Conservation (phyloP, 2,797 vertebrate species). For the Bradypus variegatus region DNA sequence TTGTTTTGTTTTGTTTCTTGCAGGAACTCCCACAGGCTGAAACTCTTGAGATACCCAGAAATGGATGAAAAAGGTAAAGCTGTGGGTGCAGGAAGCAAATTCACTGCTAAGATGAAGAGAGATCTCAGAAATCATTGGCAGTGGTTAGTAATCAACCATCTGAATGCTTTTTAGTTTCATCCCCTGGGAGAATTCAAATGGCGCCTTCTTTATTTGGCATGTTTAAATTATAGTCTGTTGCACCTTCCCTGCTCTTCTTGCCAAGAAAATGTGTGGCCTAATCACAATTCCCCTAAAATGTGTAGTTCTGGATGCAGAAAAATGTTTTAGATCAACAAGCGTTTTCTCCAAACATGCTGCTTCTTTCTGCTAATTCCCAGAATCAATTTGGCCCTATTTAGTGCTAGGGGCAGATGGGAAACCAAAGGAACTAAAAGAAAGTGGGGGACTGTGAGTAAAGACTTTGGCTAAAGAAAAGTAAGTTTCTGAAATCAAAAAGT, state of each 20-base stretch:
- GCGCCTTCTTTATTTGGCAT: background rate
- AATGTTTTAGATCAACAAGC: background rate
- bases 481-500: background rate
- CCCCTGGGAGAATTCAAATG: background rate
- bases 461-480: background rate
- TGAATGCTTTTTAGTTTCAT: background rate
- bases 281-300: conserved; percentile 8
- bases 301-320: background rate
- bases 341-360: background rate
- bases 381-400: background rate
- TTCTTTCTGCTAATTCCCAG: background rate
- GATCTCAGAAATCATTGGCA: background rate
- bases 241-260: background rate
- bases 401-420: background rate
- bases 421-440: background rate
- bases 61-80: background rate
- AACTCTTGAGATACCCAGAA: background rate
- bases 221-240: background rate
- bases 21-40: background rate
- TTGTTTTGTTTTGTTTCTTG: background rate
- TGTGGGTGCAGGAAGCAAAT: background rate
- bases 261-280: background rate
- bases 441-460: background rate
- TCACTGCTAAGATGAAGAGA: background rate
- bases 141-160: background rate